Base-by-base conservation (phyloP, 2,888 invertebrate species). In the Piscicola geometra region DNA sequence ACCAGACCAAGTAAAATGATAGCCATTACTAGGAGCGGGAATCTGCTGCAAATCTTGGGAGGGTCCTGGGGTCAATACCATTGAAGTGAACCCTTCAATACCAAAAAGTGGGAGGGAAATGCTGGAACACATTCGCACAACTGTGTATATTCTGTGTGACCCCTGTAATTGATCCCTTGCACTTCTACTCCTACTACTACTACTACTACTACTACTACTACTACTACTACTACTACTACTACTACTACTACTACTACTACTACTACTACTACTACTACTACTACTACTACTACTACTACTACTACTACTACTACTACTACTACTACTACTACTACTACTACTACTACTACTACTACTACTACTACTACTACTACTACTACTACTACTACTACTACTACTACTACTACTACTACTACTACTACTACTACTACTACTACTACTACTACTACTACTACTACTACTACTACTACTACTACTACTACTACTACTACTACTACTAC, bases 291-390 rank as follows among this genome's bases (percentile, higher is more conserved):
- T 78, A 78, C 76, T 78, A 77, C 76, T 78, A 76, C 71, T 78
- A 77, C 75, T 77, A 71, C 75, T 78, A 77, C 75, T 78, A 77
- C 75, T 77, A 77, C 75, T 78, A 77, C 70, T 75, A 77, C 70
- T 78, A 76, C 71, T 78, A 77, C 75, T 77, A 75, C 75, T 77
- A 77, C 73, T 77, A 77, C 73, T 77, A 77, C 73, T 77, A 77
- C 67, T 74, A 77, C 68, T 75, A 75, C 72, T 71, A 73, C 72
- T 71, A 52, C 75, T 76, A 76, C 76, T 76, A 66, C 76, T 76
- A 76, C 76, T 76, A 76, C 64, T 76, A 76, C 76, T 76, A 66
- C 66, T 76, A 76, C 56, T 76, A 56, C 56, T 74, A 76, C 56
- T 75, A 76, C 69, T 69, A 77, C 76, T 77, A 76, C 76, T 76